A percentile compares a stretch with the other conserved stretches of the same genome.
Evolutionary conservation across 2,113 vertebrate genomes (phyloP).

Genomic region (Falco punctatus): DNA sequence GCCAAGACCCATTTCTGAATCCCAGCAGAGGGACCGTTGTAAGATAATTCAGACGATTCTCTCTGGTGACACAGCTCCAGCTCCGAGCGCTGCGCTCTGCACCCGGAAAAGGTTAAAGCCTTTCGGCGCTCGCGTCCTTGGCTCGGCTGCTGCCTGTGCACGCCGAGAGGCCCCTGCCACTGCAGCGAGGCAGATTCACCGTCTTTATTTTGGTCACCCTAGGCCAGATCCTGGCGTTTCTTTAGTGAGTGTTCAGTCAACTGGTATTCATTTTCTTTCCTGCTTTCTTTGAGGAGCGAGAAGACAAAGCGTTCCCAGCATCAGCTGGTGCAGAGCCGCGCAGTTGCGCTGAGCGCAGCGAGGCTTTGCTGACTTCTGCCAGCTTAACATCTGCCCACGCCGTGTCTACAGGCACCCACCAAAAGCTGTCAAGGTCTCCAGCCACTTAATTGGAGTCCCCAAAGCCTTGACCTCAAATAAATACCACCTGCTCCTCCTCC

Average conservation of each 20-base stretch:
- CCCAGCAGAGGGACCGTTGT: neutral
- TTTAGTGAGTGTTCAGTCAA: neutral
- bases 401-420: neutral
- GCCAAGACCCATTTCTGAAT: constrained; percentile 4
- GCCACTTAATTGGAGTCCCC: neutral
- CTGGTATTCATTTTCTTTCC: neutral
- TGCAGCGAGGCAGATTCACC: neutral
- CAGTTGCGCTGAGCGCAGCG: accelerated
- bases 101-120: constrained; percentile 22
- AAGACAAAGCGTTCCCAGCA: neutral
- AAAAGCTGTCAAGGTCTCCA: neutral
- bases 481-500: neutral
- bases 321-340: neutral
- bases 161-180: neutral
- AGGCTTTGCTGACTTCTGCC: neutral
- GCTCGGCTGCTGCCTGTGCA: neutral
- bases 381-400: neutral
- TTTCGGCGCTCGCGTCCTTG: neutral
- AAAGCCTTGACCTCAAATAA: neutral
- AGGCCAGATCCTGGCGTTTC: neutral
- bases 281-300: neutral
- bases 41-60: constrained; percentile 35
- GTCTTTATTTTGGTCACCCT: neutral
- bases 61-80: constrained; percentile 34
- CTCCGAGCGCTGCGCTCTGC: neutral